Conservation (phyloP, 2,797 vertebrate species). For the Pogonophryne albipinna region DNA sequence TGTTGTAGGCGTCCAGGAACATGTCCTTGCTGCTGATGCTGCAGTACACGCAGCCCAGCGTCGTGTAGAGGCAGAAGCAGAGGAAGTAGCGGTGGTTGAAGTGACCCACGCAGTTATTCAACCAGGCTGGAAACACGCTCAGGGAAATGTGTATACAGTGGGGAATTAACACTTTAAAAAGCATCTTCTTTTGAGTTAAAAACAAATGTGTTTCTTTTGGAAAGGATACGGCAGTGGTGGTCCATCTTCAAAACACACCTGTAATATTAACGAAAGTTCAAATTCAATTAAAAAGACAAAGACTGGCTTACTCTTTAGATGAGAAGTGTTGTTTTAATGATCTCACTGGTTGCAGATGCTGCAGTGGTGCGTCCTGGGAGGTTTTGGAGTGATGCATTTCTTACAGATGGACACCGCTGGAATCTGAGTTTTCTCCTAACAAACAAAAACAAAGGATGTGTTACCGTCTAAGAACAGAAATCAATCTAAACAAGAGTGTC, state of each 20-base stretch:
- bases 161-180: neutral
- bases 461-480: neutral
- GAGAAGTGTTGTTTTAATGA: neutral
- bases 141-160: conserved; percentile 63
- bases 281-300: neutral
- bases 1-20: conserved; percentile 92
- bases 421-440: conserved; percentile 87
- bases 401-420: conserved; percentile 94
- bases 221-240: conserved; percentile 99
- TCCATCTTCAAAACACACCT: conserved; percentile 99
- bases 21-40: conserved; percentile 92
- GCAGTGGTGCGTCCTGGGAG: conserved; percentile 96
- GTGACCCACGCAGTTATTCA: conserved; percentile 98
- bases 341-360: conserved; percentile 96
- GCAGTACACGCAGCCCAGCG: conserved; percentile 96
- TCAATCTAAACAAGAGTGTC: neutral
- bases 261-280: conserved; percentile 48
- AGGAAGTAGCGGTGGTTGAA: conserved; percentile 99
- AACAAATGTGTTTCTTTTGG: neutral
- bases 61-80: conserved; percentile 98
- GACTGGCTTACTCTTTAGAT: neutral
- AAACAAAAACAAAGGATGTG: neutral
- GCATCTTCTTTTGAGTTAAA: neutral
- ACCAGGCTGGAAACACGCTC: conserved; percentile 90
- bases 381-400: conserved; percentile 96